Evolutionary conservation across 2,113 vertebrate species (phyloP).

Genomic region (Hippocampus zosterae): DNA sequence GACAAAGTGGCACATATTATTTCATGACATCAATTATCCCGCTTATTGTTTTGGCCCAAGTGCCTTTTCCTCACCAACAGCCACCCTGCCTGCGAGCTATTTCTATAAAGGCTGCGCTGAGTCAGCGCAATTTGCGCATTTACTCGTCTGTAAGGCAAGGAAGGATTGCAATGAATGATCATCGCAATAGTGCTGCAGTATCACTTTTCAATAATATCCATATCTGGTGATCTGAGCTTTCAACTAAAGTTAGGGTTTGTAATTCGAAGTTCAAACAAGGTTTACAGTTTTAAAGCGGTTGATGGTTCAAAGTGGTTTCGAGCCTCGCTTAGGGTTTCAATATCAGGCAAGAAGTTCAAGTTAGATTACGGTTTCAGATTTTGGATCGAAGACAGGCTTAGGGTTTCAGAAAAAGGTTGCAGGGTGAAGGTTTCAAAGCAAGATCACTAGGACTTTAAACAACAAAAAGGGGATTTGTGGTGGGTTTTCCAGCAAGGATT

Average conservation of each 20-base stretch:
- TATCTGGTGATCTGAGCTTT: conserved; percentile 9
- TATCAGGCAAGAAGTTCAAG: too few relatives aligned
- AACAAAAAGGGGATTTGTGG: too few relatives aligned
- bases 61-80: conserved; percentile 29
- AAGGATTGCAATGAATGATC: neutral
- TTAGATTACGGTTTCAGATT: too few relatives aligned
- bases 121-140: neutral
- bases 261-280: neutral
- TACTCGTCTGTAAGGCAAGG: neutral
- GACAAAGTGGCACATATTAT: conserved; percentile 10
- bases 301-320: neutral
- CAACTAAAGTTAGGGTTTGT: neutral
- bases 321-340: neutral
- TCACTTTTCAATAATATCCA: neutral
- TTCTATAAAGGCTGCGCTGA: neutral
- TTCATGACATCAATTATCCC: conserved; percentile 15
- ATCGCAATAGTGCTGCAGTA: neutral
- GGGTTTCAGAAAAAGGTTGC: too few relatives aligned
- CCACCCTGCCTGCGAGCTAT: conserved; percentile 21
- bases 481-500: too few relatives aligned
- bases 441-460: too few relatives aligned
- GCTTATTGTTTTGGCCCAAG: conserved; percentile 3
- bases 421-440: too few relatives aligned
- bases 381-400: too few relatives aligned
- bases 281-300: too few relatives aligned